These are phyloP conservation scores for Chloroceryle aenea DNA, from an alignment of 2,113 vertebrate species.

Conservation along the genomic window DNA sequence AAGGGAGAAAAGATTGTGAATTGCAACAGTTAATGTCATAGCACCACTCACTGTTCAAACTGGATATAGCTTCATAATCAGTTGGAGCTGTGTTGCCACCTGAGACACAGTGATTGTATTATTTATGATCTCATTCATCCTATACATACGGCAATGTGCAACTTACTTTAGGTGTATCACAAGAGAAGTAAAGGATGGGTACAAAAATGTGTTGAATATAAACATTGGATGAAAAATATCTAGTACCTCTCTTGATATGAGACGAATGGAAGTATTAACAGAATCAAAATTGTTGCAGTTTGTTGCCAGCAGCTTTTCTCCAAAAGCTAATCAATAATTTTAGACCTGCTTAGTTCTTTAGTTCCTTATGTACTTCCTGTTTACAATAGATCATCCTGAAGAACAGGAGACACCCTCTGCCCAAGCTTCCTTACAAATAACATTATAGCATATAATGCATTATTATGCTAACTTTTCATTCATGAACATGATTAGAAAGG, in stretches of 20 bases:
- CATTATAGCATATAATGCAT: neutral
- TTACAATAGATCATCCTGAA: neutral
- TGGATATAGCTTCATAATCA: neutral
- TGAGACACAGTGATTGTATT: neutral
- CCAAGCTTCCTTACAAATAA: neutral
- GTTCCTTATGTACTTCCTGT: neutral
- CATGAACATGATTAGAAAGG: neutral
- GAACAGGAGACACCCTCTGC: neutral
- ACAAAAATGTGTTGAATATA: neutral
- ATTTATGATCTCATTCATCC: neutral
- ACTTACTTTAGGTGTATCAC: neutral
- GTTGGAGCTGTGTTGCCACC: neutral
- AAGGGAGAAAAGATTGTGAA: neutral
- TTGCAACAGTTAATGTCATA: neutral
- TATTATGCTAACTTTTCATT: neutral
- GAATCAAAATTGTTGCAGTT: neutral
- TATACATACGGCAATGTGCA: neutral
- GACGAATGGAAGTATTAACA: neutral
- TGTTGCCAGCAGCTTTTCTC: neutral
- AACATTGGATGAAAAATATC: neutral
- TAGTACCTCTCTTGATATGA: neutral
- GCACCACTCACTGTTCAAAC: constrained; percentile 35
- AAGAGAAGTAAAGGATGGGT: neutral
- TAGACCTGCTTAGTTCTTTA: neutral
- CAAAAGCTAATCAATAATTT: neutral